Evolutionary conservation across 2,797 vertebrate species (phyloP).

Genomic region (Apogon hyalosoma): DNA sequence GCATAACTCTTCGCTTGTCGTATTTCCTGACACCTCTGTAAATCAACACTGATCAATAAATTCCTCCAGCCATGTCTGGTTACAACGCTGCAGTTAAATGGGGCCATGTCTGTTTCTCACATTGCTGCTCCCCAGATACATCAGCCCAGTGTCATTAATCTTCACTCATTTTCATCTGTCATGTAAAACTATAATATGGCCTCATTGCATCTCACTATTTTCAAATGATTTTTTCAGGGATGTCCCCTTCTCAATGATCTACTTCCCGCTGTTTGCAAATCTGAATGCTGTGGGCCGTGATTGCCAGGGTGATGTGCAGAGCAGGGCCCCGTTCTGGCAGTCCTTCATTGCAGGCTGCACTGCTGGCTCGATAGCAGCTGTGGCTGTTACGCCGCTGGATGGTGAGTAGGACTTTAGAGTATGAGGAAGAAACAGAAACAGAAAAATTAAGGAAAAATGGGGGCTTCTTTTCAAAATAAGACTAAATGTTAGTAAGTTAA

Average conservation of each 20-base stretch:
- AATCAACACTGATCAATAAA: constrained; percentile 62
- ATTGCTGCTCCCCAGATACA: background rate
- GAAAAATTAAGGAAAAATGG: background rate
- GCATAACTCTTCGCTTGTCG: constrained; percentile 32
- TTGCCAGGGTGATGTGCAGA: constrained; percentile 58
- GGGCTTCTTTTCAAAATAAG: too few relatives aligned
- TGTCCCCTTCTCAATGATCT: constrained; percentile 89
- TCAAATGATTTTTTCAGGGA: constrained; percentile 72
- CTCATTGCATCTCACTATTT: background rate
- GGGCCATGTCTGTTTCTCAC: constrained; percentile 16
- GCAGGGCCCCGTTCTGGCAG: constrained; percentile 83
- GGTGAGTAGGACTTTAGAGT: constrained; percentile 63
- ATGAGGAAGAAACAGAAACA: background rate
- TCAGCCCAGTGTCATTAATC: background rate
- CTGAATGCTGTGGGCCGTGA: constrained; percentile 83
- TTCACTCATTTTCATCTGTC: background rate
- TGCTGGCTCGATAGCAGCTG: constrained; percentile 86
- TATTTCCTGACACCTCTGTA: constrained; percentile 30
- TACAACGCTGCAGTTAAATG: constrained; percentile 29
- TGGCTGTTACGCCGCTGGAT: constrained; percentile 88
- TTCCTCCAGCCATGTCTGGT: constrained; percentile 67
- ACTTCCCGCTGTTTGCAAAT: constrained; percentile 90
- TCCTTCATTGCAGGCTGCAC: constrained; percentile 85
- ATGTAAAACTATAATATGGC: too few relatives aligned
- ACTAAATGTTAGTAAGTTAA: too few relatives aligned